Conservation (phyloP, 1,140 invertebrate genomes). For the Drosophila seguyi region DNA sequence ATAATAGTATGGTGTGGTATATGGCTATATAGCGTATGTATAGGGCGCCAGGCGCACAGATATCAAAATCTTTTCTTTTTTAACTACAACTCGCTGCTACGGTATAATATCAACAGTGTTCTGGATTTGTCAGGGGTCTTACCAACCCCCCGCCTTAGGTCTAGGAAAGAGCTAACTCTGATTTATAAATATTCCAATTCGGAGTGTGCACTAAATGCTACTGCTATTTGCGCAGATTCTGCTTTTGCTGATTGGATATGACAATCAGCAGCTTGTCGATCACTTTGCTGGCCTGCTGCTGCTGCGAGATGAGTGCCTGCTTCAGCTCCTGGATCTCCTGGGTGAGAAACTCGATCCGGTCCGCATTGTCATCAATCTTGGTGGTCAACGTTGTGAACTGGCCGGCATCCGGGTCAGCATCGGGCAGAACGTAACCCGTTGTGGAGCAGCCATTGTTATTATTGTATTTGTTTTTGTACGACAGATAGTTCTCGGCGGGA, state of each 20-base stretch:
- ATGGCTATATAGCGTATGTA: slow-evolving; percentile 55
- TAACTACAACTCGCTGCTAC: slow-evolving; percentile 60
- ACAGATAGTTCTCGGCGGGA: slow-evolving; percentile 86
- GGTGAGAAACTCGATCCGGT: slow-evolving; percentile 87
- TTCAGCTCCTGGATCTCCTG: slow-evolving; percentile 89
- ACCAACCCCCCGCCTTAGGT: slow-evolving; percentile 12
- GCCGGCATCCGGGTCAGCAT: slow-evolving; percentile 79
- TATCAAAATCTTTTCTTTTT: slow-evolving; percentile 51
- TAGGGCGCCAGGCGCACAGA: slow-evolving; percentile 55
- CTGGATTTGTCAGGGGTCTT: slow-evolving; percentile 23
- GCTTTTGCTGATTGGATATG: slow-evolving; percentile 84
- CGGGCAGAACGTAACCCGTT: slow-evolving; percentile 85
- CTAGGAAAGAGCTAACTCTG: slow-evolving; percentile 30
- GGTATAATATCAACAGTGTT: slow-evolving; percentile 80
- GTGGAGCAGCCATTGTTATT: slow-evolving; percentile 87
- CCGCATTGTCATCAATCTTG: slow-evolving; percentile 88
- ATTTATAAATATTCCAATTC: slow-evolving; percentile 39
- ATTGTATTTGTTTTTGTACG: slow-evolving; percentile 88
- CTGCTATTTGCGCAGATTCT: slow-evolving; percentile 79
- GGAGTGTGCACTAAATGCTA: slow-evolving; percentile 54
- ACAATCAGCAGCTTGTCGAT: slow-evolving; percentile 84
- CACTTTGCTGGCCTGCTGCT: slow-evolving; percentile 84
- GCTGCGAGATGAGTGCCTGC: slow-evolving; percentile 86
- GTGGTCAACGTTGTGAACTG: slow-evolving; percentile 87
- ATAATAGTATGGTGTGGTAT: slow-evolving; percentile 49